Conservation (phyloP, 2,797 vertebrate genomes). For the Gadopsis bispinosus region DNA sequence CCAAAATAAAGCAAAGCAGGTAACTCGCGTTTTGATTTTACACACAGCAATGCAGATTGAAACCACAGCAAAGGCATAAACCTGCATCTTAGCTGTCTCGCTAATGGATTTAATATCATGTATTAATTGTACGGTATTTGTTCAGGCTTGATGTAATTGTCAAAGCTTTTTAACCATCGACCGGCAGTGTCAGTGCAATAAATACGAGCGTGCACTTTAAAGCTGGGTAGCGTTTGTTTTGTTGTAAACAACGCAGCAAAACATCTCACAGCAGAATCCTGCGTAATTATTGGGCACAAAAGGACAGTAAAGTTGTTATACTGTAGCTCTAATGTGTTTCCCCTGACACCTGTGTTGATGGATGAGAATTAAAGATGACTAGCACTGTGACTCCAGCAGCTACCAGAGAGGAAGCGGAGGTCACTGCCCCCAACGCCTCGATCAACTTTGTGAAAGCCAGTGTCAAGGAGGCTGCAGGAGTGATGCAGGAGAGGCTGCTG, state of each 20-base stretch:
- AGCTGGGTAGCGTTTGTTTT: constrained; percentile 21
- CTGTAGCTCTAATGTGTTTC: constrained; percentile 33
- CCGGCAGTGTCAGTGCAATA: constrained; percentile 17
- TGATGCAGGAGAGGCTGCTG: constrained; percentile 26
- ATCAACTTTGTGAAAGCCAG: constrained; percentile 21
- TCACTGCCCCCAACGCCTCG: constrained; percentile 22
- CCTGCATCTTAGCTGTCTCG: not conserved
- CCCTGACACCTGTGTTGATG: constrained; percentile 38
- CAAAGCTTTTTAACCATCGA: not conserved
- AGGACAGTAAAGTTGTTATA: constrained; percentile 28
- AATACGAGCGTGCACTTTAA: constrained; percentile 8
- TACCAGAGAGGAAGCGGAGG: constrained; percentile 53
- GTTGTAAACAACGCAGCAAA: constrained; percentile 18
- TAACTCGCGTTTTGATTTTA: constrained; percentile 6
- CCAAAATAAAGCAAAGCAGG: constrained; percentile 2
- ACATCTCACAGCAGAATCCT: constrained; percentile 7
- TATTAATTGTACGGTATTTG: constrained; percentile 20
- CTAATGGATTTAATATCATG: constrained; percentile 7
- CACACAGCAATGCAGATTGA: constrained; percentile 14
- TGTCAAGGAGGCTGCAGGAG: constrained; percentile 38
- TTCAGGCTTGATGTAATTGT: constrained; percentile 9
- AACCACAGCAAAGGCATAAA: constrained; percentile 15
- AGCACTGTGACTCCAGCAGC: constrained; percentile 41
- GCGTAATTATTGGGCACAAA: constrained; percentile 33
- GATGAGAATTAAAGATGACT: constrained; percentile 53